phyloP scores from a whole-genome alignment of 2,113 vertebrate species.

The Chrysemys picta region DNA sequence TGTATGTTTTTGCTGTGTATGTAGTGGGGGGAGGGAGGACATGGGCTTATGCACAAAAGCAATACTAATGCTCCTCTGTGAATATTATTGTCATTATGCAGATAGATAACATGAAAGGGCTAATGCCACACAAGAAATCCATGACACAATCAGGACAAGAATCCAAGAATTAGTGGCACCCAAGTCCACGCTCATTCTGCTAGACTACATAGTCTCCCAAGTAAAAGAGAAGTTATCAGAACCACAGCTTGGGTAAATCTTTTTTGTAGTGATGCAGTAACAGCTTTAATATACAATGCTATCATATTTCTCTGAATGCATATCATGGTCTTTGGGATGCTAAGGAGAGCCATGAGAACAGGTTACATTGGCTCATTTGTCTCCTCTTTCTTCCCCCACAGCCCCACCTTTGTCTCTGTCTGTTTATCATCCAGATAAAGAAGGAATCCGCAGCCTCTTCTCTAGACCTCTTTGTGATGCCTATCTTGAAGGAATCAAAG shows the following conservation, averaged over 20 bases:
- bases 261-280: neutral
- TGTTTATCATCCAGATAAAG: conserved; percentile 46
- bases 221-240: neutral
- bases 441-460: conserved; percentile 24
- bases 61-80: neutral
- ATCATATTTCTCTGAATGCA: neutral
- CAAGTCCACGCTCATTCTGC: neutral
- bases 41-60: neutral
- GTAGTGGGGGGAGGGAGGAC: neutral
- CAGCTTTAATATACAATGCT: neutral
- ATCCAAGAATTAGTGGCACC: neutral
- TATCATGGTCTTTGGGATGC: conserved; percentile 9
- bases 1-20: neutral
- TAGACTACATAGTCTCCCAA: fast-evolving
- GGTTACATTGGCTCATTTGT: conserved; percentile 53
- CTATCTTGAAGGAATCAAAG: conserved; percentile 16
- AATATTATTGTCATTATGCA: neutral
- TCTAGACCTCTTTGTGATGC: neutral
- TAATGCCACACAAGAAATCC: neutral
- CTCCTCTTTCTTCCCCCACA: conserved; percentile 44
- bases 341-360: conserved; percentile 4
- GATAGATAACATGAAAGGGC: neutral
- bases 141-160: neutral
- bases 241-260: neutral
- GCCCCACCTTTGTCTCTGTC: conserved; percentile 25